Conservation (phyloP, 2,888 invertebrate species). For the Camponotus fellah region DNA sequence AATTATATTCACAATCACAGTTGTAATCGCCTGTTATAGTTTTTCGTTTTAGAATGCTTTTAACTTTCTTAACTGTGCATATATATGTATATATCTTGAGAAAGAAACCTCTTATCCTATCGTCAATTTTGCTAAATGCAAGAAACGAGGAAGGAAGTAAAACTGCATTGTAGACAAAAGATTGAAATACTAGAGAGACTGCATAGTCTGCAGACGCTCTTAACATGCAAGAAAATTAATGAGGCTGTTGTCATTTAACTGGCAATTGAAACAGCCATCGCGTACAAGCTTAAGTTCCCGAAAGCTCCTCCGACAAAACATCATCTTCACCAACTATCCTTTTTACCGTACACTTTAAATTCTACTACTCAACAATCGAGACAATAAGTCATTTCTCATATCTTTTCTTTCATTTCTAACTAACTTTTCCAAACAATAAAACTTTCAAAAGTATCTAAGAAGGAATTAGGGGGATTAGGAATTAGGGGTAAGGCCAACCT, state of each 20-base stretch:
- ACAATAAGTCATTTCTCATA: background rate
- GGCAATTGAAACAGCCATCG: background rate
- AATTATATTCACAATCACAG: background rate
- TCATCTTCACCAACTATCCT: background rate
- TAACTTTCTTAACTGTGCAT: background rate
- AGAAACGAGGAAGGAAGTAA: background rate
- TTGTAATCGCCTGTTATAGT: background rate
- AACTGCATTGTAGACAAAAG: background rate
- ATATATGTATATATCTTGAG: background rate
- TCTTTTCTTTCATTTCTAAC: background rate
- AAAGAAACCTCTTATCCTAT: background rate
- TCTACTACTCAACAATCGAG: background rate
- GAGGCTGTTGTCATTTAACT: conserved; percentile 3
- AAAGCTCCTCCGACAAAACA: background rate
- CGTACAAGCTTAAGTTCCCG: background rate
- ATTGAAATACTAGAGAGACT: conserved; percentile 7
- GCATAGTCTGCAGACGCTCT: background rate
- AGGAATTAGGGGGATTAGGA: background rate
- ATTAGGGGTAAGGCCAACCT: background rate
- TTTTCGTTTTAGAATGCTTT: background rate
- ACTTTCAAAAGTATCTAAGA: background rate
- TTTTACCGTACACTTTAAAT: background rate
- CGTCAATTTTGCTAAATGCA: conserved; percentile 1
- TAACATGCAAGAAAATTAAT: conserved; percentile 7
- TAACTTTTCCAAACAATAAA: background rate